These are phyloP conservation scores for Bombus huntii DNA, from an alignment of 1,140 invertebrate species.

Conservation along the genomic window DNA sequence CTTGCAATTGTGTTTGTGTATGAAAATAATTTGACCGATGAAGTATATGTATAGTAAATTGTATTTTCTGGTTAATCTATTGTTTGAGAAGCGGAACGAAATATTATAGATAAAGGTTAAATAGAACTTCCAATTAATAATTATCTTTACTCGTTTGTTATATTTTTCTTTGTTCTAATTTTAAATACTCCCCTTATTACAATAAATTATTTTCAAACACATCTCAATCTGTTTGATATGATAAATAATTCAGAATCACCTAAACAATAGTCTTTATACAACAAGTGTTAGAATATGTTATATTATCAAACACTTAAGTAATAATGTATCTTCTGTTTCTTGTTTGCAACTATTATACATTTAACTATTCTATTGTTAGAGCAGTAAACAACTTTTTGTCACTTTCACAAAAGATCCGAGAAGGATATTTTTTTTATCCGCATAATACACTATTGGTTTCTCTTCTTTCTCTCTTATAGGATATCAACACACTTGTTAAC, in stretches of 20 bases:
- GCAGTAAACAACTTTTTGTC: slow-evolving; percentile 52
- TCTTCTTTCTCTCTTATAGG: slow-evolving; percentile 9
- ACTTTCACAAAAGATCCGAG: slow-evolving; percentile 49
- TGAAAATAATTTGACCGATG: slow-evolving; percentile 47
- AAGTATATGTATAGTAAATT: background rate
- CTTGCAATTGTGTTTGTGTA: slow-evolving; percentile 1
- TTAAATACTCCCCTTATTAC: slow-evolving; percentile 29
- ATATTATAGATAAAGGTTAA: slow-evolving; percentile 14
- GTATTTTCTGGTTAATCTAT: background rate
- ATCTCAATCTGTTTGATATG: slow-evolving; percentile 42
- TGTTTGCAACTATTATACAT: slow-evolving; percentile 62
- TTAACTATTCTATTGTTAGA: slow-evolving; percentile 62
- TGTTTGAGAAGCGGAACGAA: slow-evolving; percentile 14
- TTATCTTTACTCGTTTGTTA: slow-evolving; percentile 17
- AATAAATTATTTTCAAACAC: slow-evolving; percentile 56
- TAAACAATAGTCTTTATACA: slow-evolving; percentile 64
- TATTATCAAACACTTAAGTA: slow-evolving; percentile 66
- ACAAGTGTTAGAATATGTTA: slow-evolving; percentile 66
- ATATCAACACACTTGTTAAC: slow-evolving; percentile 35
- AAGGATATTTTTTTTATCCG: slow-evolving; percentile 39
- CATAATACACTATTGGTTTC: background rate
- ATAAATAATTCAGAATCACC: slow-evolving; percentile 64
- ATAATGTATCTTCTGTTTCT: slow-evolving; percentile 57
- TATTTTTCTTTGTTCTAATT: slow-evolving; percentile 5
- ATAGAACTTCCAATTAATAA: slow-evolving; percentile 37